Base-by-base conservation (phyloP, 2,113 vertebrate genomes). In the Nerophis lumbriciformis region DNA sequence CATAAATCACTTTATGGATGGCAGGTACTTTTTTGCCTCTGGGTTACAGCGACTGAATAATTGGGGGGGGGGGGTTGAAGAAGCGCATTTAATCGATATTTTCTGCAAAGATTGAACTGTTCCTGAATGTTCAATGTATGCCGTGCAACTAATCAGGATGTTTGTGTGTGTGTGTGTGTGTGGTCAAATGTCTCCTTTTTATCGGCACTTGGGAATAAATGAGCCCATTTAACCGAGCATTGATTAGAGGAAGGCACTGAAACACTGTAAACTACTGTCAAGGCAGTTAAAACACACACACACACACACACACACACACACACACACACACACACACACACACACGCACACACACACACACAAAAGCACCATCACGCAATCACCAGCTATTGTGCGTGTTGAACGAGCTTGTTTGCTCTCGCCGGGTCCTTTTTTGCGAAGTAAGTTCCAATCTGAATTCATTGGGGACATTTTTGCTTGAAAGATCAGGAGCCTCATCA, bases 51-150 rank as follows among this genome's bases (percentile, higher is more conserved):
- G 1, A 42, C 8, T 1, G 8, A 42, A 42, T 8, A 42, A 42
- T 42, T 42, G 39, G 7, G 10, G 10, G 10, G 19, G 19, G 19
- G 19, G 16, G 8, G 11, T 38, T 54, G 38, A 21, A 52, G 52
- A 56, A 8, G 8, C 13, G 12, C 12, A 1, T 8, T 38, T 4
- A 48, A 47, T 65, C 45, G 50, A 21, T 50, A 2, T 1, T 8
- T 28, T 49, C 6, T 14, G 35, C 1, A 0, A 37, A 35, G 8
- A 51, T 16, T 13, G 12, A 37, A 16, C 16, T n/a, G 48, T 44
- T 48, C n/a, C 45, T 59, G 16, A 44, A 62, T 16, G 38, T 59
- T 55, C 50, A 57, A 64, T 49, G 16, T 51, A 15, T 37, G 37
- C 37, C 36, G 38, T 19, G 35, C 35, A 6, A 38, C 19, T 35